These are phyloP conservation scores for Leucoma salicis DNA, from an alignment of 2,888 invertebrate species.

Conservation along the genomic window DNA sequence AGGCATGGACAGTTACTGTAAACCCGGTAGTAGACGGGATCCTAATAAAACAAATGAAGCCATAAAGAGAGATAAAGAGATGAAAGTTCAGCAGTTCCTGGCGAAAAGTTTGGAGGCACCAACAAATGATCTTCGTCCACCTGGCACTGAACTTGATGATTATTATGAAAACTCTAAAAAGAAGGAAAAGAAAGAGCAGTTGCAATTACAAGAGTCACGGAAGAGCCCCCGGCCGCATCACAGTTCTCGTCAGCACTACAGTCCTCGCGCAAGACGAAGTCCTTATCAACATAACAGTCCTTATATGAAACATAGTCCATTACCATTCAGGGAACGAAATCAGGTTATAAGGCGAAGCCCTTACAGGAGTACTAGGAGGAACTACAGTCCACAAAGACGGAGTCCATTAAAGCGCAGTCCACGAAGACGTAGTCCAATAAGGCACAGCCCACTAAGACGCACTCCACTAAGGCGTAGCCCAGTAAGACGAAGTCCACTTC, in stretches of 20 bases:
- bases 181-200: neutral
- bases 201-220: neutral
- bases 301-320: slow-evolving; percentile 12
- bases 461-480: slow-evolving; percentile 35
- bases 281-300: slow-evolving; percentile 11
- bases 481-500: slow-evolving; percentile 21
- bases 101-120: slow-evolving; percentile 64
- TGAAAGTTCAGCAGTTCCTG: slow-evolving; percentile 67
- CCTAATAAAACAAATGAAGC: slow-evolving; percentile 70
- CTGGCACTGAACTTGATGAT: slow-evolving; percentile 73
- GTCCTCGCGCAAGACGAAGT: slow-evolving; percentile 1
- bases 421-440: slow-evolving; percentile 15
- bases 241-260: neutral
- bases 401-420: slow-evolving; percentile 13
- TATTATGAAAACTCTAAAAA: slow-evolving; percentile 42
- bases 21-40: slow-evolving; percentile 71
- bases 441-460: slow-evolving; percentile 21
- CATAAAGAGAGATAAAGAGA: slow-evolving; percentile 69
- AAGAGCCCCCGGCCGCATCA: neutral
- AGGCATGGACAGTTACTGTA: slow-evolving; percentile 57
- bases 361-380: too few relatives aligned
- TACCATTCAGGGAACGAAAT: neutral
- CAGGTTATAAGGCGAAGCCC: neutral
- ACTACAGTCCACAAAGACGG: slow-evolving; percentile 1
- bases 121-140: slow-evolving; percentile 61